A percentile compares a stretch with the other conserved stretches of the same genome.
These are phyloP conservation scores for Cephus cinctus DNA, from an alignment of 1,140 invertebrate genomes.

Conservation along the genomic window DNA sequence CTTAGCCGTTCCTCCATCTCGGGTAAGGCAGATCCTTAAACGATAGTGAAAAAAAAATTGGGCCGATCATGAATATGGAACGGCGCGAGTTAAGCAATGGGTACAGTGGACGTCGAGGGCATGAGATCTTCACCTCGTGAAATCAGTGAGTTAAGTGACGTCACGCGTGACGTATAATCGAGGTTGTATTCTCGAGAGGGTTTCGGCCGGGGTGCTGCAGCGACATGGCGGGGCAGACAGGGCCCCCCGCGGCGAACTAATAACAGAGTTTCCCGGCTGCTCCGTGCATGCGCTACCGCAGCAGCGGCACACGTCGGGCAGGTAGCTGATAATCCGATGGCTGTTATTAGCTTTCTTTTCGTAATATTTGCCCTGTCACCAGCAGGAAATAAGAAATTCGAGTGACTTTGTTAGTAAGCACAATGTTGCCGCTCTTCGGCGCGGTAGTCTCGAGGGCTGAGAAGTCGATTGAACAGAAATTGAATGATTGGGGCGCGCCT, in stretches of 20 bases:
- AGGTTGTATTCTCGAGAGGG: too few relatives aligned
- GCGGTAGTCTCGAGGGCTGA: conserved; percentile 17
- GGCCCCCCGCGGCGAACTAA: conserved; percentile 42
- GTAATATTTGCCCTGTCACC: conserved; percentile 52
- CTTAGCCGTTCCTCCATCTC: too few relatives aligned
- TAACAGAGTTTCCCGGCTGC: conserved; percentile 36
- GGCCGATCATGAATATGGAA: too few relatives aligned
- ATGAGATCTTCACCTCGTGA: too few relatives aligned
- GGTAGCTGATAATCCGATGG: conserved; percentile 28
- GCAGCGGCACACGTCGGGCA: conserved; percentile 23
- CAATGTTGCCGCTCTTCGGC: conserved; percentile 9
- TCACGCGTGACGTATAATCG: too few relatives aligned
- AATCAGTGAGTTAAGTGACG: too few relatives aligned
- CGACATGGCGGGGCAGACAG: too few relatives aligned
- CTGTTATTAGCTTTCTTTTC: conserved; percentile 53
- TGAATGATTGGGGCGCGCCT: conserved; percentile 55
- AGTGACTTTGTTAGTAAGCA: conserved; percentile 33
- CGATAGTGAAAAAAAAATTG: too few relatives aligned
- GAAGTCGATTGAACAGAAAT: conserved; percentile 57
- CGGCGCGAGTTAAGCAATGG: too few relatives aligned
- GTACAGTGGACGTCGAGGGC: too few relatives aligned
- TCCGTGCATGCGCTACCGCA: conserved; percentile 25
- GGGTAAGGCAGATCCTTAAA: too few relatives aligned
- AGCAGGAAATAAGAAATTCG: conserved; percentile 43
- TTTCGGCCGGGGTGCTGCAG: too few relatives aligned